phyloP scores from a whole-genome alignment of 2,113 vertebrate species.

The Pomatostomus ruficeps region DNA sequence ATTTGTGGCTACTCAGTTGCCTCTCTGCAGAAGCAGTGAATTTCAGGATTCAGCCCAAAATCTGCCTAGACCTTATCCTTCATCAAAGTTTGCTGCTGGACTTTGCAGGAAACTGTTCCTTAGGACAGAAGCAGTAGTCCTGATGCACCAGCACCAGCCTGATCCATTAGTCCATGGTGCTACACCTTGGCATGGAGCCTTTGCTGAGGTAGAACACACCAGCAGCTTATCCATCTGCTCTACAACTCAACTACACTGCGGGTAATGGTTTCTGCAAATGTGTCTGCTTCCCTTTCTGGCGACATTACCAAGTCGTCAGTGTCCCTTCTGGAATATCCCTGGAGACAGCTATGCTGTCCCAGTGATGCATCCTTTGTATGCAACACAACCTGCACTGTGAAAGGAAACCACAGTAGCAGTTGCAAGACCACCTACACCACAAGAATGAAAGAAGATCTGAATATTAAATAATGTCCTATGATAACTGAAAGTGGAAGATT shows the following conservation, averaged over 20 bases:
- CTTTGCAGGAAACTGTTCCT: not conserved
- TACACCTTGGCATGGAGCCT: not conserved
- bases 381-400: rapidly evolving
- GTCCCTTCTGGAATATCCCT: not conserved
- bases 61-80: not conserved
- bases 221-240: not conserved
- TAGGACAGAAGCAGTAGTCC: not conserved
- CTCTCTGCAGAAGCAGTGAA: not conserved
- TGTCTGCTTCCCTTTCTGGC: not conserved
- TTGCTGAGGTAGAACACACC: not conserved
- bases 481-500: not conserved
- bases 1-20: not conserved
- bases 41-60: not conserved
- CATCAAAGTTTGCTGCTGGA: not conserved
- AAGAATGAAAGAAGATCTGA: not conserved
- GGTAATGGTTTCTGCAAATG: not conserved
- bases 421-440: not conserved
- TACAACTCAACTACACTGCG: rapidly evolving
- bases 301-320: not conserved
- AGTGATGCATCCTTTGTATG: rapidly evolving
- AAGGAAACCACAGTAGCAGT: not conserved
- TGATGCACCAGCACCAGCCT: not conserved
- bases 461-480: not conserved
- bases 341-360: not conserved
- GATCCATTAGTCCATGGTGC: not conserved